phyloP scores from a whole-genome alignment of 2,888 invertebrate species.

The Cheilosia soror region DNA sequence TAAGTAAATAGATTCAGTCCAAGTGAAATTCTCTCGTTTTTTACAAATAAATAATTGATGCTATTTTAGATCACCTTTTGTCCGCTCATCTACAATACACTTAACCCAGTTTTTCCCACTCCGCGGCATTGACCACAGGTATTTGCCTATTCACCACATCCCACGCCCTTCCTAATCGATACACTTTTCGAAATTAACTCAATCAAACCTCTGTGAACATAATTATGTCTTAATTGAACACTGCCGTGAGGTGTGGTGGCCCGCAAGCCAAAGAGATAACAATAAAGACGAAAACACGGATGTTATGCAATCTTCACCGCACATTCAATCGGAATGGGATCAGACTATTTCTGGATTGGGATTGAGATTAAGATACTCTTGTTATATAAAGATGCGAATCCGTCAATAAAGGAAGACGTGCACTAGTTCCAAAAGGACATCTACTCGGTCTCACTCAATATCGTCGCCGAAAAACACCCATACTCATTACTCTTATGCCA shows the following conservation, averaged over 20 bases:
- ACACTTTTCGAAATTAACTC: constrained; percentile 70
- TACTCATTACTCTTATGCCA: neutral
- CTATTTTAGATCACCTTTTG: constrained; percentile 44
- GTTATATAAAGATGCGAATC: no score
- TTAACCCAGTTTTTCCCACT: constrained; percentile 63
- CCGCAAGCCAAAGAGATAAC: constrained; percentile 50
- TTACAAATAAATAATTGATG: constrained; percentile 55
- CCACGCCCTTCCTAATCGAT: constrained; percentile 71
- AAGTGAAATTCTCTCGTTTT: constrained; percentile 47
- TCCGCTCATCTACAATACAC: constrained; percentile 61
- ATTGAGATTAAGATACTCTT: neutral
- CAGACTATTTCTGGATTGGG: neutral
- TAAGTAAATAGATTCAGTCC: constrained; percentile 25
- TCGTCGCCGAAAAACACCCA: neutral
- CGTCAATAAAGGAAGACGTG: neutral
- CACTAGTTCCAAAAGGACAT: neutral
- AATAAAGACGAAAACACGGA: constrained; percentile 67
- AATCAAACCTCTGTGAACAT: constrained; percentile 69
- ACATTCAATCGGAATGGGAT: constrained; percentile 31
- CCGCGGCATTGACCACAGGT: constrained; percentile 55
- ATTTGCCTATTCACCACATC: constrained; percentile 62
- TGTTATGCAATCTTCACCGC: constrained; percentile 65
- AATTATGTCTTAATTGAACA: constrained; percentile 74
- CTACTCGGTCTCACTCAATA: neutral
- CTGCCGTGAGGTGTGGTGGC: constrained; percentile 67